Conservation (phyloP, 2,797 vertebrate genomes). For the Caiman crocodilus region DNA sequence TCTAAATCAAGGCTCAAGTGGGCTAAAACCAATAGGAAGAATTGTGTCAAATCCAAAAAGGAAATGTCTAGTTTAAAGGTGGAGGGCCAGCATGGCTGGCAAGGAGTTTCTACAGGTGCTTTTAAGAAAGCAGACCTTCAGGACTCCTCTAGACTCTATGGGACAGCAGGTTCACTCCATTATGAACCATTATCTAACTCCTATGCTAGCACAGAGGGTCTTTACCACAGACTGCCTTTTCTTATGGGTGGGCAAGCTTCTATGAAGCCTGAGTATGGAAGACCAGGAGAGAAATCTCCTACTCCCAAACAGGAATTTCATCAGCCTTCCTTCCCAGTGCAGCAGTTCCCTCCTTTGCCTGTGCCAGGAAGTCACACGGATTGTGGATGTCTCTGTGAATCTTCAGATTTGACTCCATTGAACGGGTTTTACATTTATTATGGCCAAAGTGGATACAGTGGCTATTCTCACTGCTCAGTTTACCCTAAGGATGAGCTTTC, state of each 20-base stretch:
- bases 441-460: constrained; percentile 81
- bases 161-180: constrained; percentile 38
- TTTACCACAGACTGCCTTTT: constrained; percentile 92
- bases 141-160: constrained; percentile 61
- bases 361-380: constrained; percentile 84
- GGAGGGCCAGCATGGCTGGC: constrained; percentile 65
- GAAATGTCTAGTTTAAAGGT: constrained; percentile 64
- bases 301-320: constrained; percentile 94
- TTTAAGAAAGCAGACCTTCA: constrained; percentile 67
- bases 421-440: constrained; percentile 84
- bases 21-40: constrained; percentile 79
- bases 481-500: constrained; percentile 86
- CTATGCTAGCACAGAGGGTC: constrained; percentile 88
- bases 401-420: constrained; percentile 77
- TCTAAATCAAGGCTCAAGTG: constrained; percentile 78
- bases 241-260: constrained; percentile 92
- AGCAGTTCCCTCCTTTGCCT: constrained; percentile 82
- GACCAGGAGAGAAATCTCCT: constrained; percentile 89
- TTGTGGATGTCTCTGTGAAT: constrained; percentile 79
- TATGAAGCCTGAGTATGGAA: constrained; percentile 88
- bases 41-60: constrained; percentile 80
- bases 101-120: constrained; percentile 51
- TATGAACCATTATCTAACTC: constrained; percentile 87
- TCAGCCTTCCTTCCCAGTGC: constrained; percentile 85
- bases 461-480: constrained; percentile 83